Base-by-base conservation (phyloP, 2,113 vertebrate genomes). In the Cercopithecus mona region DNA sequence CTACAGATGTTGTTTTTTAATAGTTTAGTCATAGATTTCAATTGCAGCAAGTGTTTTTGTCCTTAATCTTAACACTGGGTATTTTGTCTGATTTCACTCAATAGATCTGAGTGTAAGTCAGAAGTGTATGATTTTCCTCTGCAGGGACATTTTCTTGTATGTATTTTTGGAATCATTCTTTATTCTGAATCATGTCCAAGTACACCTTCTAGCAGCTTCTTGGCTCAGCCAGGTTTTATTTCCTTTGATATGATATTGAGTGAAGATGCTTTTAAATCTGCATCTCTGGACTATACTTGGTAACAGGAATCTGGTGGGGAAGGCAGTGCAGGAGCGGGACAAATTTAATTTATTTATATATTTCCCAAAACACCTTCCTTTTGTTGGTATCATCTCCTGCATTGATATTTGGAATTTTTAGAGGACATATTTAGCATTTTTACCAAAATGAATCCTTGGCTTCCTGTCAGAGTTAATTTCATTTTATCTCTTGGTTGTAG, bases 91-190 rank as follows among this genome's bases (percentile, higher is more conserved):
- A 92, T 80, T 97, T 97, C 45, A 79, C 66, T 85, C 80, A 57
- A 35, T 32, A 82, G 52, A 72, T 80, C 50, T 55, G 80, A 64
- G 90, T 30, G 2, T 35, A 50, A 96, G 85, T 18, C 55, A 73
- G 66, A 93, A 88, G 32, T 75, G 2, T 68, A 30, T 86, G 72
- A 82, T 57, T 98, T 95, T 73, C 52, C 85, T 91, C 76, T 22
- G 76, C 48, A 70, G 97, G 88, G 59, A 81, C 68, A 17, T 84
- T 83, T 88, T 45, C 66, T 93, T 82, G 22, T 83, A 59, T 88
- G 48, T 95, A 93, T 97, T 97, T 97, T 91, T 97, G 72, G 95
- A 97, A 93, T 75, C 30, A 22, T 76, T 97, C 86, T 90, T 98
- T 92, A 64, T 93, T 93, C 78, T 93, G 91, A 79, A 64, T 97